Conservation (phyloP, 64 coral and sea anemone genomes). For the Platygyra sinensis region DNA sequence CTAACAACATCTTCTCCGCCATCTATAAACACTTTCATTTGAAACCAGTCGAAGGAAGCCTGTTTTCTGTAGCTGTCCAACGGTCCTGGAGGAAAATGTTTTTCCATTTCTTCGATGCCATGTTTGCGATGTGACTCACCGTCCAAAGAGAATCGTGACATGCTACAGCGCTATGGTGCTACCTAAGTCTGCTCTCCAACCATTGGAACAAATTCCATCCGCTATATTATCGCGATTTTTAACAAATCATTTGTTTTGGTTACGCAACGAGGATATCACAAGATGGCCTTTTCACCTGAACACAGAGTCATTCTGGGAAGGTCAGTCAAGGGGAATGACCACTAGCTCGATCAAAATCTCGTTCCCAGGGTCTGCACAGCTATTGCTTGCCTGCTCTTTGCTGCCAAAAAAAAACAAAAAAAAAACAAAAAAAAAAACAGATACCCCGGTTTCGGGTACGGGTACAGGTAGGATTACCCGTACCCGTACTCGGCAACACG, state of each 20-base stretch:
- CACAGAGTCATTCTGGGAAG: too few species aligned
- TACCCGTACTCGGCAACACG: too few species aligned
- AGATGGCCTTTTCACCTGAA: neutral
- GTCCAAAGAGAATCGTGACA: slow-evolving; percentile 29
- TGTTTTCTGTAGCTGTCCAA: slow-evolving; percentile 78
- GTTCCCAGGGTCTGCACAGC: too few species aligned
- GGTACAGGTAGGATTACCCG: too few species aligned
- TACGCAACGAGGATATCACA: neutral
- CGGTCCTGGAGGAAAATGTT: slow-evolving; percentile 70
- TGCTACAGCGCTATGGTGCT: neutral
- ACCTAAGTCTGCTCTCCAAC: neutral
- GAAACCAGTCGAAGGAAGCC: slow-evolving; percentile 77
- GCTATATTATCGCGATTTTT: neutral
- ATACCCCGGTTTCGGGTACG: too few species aligned
- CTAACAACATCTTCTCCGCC: slow-evolving; percentile 78
- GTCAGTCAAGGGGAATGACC: too few species aligned
- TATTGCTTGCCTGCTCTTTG: too few species aligned
- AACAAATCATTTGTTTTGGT: neutral
- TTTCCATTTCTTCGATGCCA: neutral
- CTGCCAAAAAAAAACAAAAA: too few species aligned
- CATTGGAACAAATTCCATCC: neutral
- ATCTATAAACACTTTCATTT: slow-evolving; percentile 90
- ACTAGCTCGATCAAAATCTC: too few species aligned
- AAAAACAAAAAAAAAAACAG: too few species aligned
- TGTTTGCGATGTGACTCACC: neutral